phyloP scores from a whole-genome alignment of 1,140 invertebrate species.

The Meloidogyne floridensis region DNA sequence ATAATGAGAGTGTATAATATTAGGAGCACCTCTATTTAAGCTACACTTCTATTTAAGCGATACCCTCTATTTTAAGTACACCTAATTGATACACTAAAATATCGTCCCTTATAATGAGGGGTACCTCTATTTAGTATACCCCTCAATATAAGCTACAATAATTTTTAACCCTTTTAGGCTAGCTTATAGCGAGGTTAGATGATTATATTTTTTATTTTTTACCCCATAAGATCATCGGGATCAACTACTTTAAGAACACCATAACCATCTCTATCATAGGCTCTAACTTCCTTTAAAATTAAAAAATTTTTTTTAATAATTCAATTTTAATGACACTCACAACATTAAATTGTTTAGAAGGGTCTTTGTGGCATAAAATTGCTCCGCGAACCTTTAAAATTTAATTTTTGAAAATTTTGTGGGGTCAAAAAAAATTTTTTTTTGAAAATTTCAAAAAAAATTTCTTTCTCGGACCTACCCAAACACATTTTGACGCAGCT shows the following conservation, averaged over 20 bases:
- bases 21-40: too few species aligned
- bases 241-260: constrained; percentile 40
- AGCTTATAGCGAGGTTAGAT: too few species aligned
- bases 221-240: constrained; percentile 53
- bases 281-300: constrained; percentile 39
- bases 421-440: not conserved
- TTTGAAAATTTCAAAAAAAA: not conserved
- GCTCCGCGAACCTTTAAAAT: constrained; percentile 36
- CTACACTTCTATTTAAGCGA: too few species aligned
- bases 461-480: constrained; percentile 5
- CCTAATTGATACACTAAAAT: too few species aligned
- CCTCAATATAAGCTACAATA: too few species aligned
- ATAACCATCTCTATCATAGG: constrained; percentile 44
- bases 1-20: too few species aligned
- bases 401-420: not conserved
- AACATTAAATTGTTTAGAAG: constrained; percentile 43
- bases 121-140: too few species aligned
- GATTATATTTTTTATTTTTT: not conserved
- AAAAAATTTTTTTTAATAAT: not conserved
- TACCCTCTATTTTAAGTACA: too few species aligned
- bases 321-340: not conserved
- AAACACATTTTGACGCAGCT: constrained; percentile 21
- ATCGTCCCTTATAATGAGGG: too few species aligned
- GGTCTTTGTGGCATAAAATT: constrained; percentile 37
- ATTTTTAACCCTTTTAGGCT: too few species aligned